Base-by-base conservation (phyloP, 2,797 vertebrate genomes). In the Microctenopoma lineatum region DNA sequence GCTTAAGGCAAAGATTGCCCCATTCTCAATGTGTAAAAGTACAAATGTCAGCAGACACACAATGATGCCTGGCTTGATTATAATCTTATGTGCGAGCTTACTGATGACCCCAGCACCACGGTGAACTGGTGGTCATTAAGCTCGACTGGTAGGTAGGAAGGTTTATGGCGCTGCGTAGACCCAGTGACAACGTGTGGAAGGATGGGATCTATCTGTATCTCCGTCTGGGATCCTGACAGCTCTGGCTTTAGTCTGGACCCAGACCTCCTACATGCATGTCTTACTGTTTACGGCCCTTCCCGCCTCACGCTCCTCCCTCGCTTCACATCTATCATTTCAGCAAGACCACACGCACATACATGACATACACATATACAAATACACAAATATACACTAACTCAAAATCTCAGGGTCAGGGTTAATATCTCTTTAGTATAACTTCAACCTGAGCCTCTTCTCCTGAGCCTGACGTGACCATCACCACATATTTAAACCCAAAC, bases 191-290 rank as follows among this genome's bases (percentile, higher is more conserved):
- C 9, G 73, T 73, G 79, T 56, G 59, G 80, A 83, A 77, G 78
- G 84, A 89, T 90, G 86, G 85, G 82, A 84, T 87, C 70, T 83
- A 44, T 88, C 87, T 80, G 62, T 88, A 87, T 90, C 87, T 85
- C 70, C 77, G 88, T 89, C 79, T 89, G 80, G 65, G 71, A 84
- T 80, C 79, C 80, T 88, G 89, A 90, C 86, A 88, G 87, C 86
- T 90, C 90, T 91, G 91, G 89, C 72, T 90, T 91, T 79, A 90
- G 88, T 90, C 89, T 90, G 80, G 76, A 85, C 83, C 76, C 81
- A 82, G 90, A 91, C 90, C 90, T 91, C 89, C 90, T 89, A 92
- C 86, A 90, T 86, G 76, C 85, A 86, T 76, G 80, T 84, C 86
- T 85, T 84, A 85, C 68, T 90, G 89, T 92, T 92, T 91, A 90